Conservation (phyloP, 1,140 invertebrate species). For the Eriocheir sinensis region DNA sequence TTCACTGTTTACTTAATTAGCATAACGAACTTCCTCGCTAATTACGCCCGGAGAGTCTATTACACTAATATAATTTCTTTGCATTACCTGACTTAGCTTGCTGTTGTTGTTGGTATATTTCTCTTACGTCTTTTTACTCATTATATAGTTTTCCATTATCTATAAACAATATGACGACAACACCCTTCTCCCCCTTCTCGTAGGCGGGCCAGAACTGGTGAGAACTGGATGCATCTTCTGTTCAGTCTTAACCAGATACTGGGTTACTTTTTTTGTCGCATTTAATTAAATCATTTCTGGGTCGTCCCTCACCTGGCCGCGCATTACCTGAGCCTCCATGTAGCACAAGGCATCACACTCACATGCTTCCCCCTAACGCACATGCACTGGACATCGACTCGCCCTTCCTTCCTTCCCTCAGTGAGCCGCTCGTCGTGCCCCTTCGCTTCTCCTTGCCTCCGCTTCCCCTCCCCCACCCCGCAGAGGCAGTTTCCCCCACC, state of each 20-base stretch:
- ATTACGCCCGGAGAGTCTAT: neutral
- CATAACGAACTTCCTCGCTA: neutral
- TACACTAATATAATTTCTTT: conserved; percentile 10
- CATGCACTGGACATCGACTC: no score
- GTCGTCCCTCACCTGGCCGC: neutral
- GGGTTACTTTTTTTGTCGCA: neutral
- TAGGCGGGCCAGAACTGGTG: no score
- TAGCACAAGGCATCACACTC: no score
- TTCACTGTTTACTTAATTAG: neutral
- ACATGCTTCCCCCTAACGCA: no score
- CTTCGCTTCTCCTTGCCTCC: neutral
- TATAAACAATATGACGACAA: no score
- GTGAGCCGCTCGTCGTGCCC: neutral
- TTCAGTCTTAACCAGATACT: no score
- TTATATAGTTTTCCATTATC: neutral
- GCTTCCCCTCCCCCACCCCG: neutral
- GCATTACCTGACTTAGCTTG: neutral
- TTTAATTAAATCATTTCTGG: neutral
- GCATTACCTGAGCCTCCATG: no score
- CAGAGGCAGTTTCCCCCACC: neutral
- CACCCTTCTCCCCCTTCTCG: no score
- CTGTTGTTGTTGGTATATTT: neutral
- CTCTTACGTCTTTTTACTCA: neutral
- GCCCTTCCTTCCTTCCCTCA: no score
- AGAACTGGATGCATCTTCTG: no score